Base-by-base conservation (phyloP, 2,797 vertebrate species). In the Coendou prehensilis region DNA sequence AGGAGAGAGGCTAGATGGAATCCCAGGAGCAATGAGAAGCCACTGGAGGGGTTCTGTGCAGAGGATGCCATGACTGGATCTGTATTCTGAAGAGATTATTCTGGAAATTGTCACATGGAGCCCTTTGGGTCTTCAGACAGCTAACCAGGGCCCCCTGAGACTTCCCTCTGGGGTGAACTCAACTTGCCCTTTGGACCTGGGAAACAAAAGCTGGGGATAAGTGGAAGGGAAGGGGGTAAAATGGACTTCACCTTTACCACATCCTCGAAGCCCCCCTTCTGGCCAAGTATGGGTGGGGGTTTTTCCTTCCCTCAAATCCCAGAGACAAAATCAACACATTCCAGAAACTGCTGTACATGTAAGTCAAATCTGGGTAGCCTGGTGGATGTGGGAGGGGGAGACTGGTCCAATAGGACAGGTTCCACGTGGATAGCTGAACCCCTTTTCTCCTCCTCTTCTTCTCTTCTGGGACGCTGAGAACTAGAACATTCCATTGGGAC, bases 381-480 rank as follows among this genome's bases (percentile, higher is more conserved):
- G 23, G 64, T 5, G 0, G 71, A 17, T 71, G 14, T 1, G 18
- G 17, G 22, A 23, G 0, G 0, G 23, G 57, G 45, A 14, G 5
- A 18, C 26, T 33, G 64, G 26, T 11, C 56, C 45, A 26, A 83
- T 22, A 15, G 71, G 17, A 13, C 41, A 69, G n/a, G 26, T 22
- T 41, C 83, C 78, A 17, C 1, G 7, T 2, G 71, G 83, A 67
- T 20, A 87, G 50, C 10, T 20, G 1, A 15, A 33, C 11, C 6
- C 13, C 20, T 88, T 61, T 33, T 23, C n/a, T 81, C 52, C 82
- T 52, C 87, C 50, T 11, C 18, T 8, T 22, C 1, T 26, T 13
- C 5, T 88, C 26, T 56, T 20, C 54, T 64, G 76, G 45, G 45
- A 83, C 61, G 56, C 56, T 80, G 69, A 67, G 30, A 91, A 41